Evolutionary conservation across 2,797 vertebrate species (phyloP).

Genomic region (Glyptemys insculpta): DNA sequence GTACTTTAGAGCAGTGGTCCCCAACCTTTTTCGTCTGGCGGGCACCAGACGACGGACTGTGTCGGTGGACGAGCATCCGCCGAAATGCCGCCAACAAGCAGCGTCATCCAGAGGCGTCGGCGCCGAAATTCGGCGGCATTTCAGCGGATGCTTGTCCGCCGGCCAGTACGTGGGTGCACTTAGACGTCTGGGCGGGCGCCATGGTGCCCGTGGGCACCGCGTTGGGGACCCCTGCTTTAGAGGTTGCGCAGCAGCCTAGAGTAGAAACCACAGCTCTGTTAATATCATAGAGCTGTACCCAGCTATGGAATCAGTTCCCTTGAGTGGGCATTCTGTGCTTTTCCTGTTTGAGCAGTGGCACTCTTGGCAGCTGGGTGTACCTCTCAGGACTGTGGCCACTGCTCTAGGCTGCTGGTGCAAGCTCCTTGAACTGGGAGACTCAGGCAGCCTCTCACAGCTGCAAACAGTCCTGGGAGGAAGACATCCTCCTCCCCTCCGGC

Average conservation of each 20-base stretch:
- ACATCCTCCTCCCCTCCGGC: too few species aligned
- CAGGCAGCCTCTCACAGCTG: slow-evolving; percentile 7
- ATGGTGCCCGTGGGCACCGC: too few species aligned
- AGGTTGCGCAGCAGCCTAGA: neutral
- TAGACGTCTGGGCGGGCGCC: too few species aligned
- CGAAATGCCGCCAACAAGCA: too few species aligned
- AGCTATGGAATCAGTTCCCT: neutral
- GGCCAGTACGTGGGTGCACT: too few species aligned
- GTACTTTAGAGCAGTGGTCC: neutral
- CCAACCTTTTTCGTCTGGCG: too few species aligned
- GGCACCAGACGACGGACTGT: too few species aligned
- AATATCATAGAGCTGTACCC: neutral
- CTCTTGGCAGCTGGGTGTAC: neutral
- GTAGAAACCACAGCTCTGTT: neutral
- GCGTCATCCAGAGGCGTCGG: too few species aligned
- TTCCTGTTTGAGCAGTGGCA: neutral
- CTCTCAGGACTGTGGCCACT: neutral
- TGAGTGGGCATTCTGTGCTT: neutral
- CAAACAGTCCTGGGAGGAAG: neutral
- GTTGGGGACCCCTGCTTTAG: neutral
- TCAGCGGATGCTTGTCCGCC: too few species aligned
- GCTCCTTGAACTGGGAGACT: neutral
- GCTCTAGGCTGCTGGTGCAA: neutral
- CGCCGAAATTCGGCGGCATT: too few species aligned
- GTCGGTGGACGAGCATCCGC: too few species aligned